phyloP scores from a whole-genome alignment of 2,888 invertebrate genomes.

The Mythimna ferrago region DNA sequence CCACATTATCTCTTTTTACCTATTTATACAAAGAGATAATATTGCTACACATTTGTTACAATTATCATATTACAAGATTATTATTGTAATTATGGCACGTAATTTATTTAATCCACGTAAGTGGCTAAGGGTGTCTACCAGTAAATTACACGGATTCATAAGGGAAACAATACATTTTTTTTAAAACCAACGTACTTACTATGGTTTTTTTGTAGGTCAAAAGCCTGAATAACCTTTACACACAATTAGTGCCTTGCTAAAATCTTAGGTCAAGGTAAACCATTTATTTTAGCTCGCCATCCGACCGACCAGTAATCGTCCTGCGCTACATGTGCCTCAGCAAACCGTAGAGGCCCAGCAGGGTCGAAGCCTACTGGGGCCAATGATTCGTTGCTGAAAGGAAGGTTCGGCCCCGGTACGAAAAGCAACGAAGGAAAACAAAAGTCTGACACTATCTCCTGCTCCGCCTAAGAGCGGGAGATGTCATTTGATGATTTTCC shows the following conservation, averaged over 20 bases:
- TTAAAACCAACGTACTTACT: background rate
- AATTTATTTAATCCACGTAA: no score
- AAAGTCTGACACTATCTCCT: no score
- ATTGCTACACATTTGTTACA: background rate
- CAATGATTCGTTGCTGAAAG: no score
- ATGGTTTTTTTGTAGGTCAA: conserved; percentile 1
- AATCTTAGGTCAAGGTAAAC: conserved; percentile 19
- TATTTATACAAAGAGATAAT: no score
- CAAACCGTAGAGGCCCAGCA: no score
- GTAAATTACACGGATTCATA: background rate
- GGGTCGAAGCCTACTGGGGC: no score
- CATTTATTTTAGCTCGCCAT: background rate
- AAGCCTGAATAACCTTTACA: conserved; percentile 7
- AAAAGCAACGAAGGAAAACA: no score
- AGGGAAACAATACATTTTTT: background rate
- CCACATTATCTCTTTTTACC: background rate
- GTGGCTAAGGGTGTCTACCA: background rate
- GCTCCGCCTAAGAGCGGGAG: no score
- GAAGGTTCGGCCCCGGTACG: no score
- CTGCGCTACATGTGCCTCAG: no score
- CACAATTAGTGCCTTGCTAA: background rate
- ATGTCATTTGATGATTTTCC: no score
- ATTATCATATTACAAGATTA: background rate
- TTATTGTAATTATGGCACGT: background rate
- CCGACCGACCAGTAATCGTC: no score